Conservation (phyloP, 2,888 invertebrate species). For the Perizoma flavofasciatum region DNA sequence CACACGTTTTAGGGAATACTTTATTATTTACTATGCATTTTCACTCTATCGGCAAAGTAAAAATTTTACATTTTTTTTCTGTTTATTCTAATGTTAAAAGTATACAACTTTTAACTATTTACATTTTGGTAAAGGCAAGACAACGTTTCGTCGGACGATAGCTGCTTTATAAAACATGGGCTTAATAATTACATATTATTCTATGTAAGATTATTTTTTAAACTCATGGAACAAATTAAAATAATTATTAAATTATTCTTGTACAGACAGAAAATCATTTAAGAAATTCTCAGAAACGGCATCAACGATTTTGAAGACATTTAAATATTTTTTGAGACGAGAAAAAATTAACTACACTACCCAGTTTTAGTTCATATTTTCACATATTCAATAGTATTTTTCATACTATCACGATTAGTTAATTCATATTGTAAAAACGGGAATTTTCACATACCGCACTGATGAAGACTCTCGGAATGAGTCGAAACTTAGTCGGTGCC, state of each 20-base stretch:
- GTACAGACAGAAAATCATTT: too few species aligned
- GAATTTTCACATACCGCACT: too few species aligned
- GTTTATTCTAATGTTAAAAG: slow-evolving; percentile 24
- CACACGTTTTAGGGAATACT: not conserved
- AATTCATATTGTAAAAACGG: too few species aligned
- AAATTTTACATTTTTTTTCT: slow-evolving; percentile 22
- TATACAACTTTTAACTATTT: slow-evolving; percentile 29
- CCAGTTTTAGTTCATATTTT: too few species aligned
- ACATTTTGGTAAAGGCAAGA: slow-evolving; percentile 69
- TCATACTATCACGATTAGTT: too few species aligned
- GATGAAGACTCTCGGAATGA: too few species aligned
- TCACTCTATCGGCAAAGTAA: slow-evolving; percentile 24
- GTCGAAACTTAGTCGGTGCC: too few species aligned
- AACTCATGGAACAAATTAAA: slow-evolving; percentile 8
- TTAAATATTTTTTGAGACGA: too few species aligned
- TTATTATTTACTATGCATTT: slow-evolving; percentile 14
- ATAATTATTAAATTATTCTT: not conserved
- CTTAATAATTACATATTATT: slow-evolving; percentile 14
- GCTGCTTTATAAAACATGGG: slow-evolving; percentile 52
- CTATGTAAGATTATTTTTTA: slow-evolving; percentile 10
- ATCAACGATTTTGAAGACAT: too few species aligned
- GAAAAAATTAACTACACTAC: too few species aligned
- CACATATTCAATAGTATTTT: too few species aligned
- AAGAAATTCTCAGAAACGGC: too few species aligned
- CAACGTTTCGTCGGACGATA: slow-evolving; percentile 67